phyloP scores from a whole-genome alignment of 2,888 invertebrate genomes.

The Brachyptera putata region DNA sequence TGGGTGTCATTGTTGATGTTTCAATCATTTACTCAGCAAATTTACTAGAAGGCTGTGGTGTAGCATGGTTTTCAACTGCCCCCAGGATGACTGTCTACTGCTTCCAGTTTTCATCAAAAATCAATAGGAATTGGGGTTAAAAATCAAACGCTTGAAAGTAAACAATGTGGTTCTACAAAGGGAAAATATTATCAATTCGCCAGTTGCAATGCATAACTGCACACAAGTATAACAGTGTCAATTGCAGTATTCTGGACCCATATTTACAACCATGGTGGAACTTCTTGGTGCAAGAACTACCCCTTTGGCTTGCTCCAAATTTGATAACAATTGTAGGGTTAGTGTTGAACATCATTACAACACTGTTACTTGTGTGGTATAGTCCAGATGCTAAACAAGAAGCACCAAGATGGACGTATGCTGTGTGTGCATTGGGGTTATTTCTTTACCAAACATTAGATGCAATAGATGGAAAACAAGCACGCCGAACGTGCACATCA shows the following conservation, averaged over 20 bases:
- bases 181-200: conserved; percentile 66
- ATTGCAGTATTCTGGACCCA: conserved; percentile 80
- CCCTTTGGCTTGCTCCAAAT: conserved; percentile 96
- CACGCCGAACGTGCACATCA: conserved; percentile 86
- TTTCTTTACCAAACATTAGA: conserved; percentile 97
- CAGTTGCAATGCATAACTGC: conserved; percentile 90
- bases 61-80: background rate
- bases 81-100: background rate
- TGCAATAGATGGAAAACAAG: conserved; percentile 99
- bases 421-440: conserved; percentile 86
- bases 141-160: no score
- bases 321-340: conserved; percentile 92
- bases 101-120: no score
- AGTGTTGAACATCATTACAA: conserved; percentile 85
- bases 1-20: no score
- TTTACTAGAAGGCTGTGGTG: no score
- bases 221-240: conserved; percentile 92
- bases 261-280: conserved; percentile 95
- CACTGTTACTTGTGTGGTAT: conserved; percentile 85
- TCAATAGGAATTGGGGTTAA: no score
- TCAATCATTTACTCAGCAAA: no score
- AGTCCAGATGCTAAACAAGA: conserved; percentile 86
- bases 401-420: conserved; percentile 90
- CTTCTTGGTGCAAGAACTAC: conserved; percentile 86
- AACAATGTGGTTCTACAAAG: background rate